A percentile compares a stretch with the other conserved stretches of the same genome.
Evolutionary conservation across 1,140 invertebrate genomes (phyloP).

Genomic region (Euwallacea similis): DNA sequence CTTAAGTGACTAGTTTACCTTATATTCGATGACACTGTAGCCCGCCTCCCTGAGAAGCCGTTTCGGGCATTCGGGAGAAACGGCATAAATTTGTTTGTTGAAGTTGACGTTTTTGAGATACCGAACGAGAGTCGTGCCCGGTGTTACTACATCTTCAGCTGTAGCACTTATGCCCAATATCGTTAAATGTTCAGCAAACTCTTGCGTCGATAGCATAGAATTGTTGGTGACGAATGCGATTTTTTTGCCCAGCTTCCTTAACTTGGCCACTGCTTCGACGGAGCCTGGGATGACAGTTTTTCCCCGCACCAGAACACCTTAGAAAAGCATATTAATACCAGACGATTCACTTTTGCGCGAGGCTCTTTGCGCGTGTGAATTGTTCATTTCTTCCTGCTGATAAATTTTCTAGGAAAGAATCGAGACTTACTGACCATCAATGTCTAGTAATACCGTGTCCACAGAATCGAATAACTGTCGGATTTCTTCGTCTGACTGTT

Average conservation of each 20-base stretch:
- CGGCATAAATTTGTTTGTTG: constrained; percentile 11
- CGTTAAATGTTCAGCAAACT: background rate
- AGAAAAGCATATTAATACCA: background rate
- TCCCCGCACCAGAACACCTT: constrained; percentile 16
- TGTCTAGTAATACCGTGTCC: background rate
- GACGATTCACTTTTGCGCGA: no score
- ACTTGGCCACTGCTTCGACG: constrained; percentile 1
- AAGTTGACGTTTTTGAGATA: constrained; percentile 17
- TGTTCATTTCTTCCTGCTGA: background rate
- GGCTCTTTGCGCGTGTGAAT: background rate
- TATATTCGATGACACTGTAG: constrained; percentile 20
- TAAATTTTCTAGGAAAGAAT: no score
- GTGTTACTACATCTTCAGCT: constrained; percentile 14
- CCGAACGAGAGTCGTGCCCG: background rate
- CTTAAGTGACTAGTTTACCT: constrained; percentile 5
- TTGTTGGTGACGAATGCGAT: constrained; percentile 24
- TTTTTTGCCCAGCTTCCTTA: constrained; percentile 21
- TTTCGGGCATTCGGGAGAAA: background rate
- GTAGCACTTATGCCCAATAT: background rate
- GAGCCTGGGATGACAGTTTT: background rate
- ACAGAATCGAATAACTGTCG: constrained; percentile 4
- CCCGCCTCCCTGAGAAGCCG: constrained; percentile 12
- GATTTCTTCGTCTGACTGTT: background rate
- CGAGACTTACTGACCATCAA: constrained; percentile 5
- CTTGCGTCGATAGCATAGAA: background rate